phyloP scores from a whole-genome alignment of 2,888 invertebrate genomes.

The Drosophila formosana region DNA sequence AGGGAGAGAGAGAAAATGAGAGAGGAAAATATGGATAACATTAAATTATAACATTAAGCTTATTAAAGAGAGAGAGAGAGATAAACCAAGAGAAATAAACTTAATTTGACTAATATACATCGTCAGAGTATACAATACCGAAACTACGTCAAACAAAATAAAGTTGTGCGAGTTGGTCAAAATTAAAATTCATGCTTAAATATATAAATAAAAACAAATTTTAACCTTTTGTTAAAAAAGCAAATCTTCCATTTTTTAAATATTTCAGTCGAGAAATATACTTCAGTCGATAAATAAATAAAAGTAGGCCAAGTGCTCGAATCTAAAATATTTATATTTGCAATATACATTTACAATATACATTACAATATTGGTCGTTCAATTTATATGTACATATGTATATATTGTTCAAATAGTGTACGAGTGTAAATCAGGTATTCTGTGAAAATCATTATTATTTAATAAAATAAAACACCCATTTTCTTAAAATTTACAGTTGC shows the following conservation, averaged over 20 bases:
- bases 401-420: neutral
- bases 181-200: slow-evolving; percentile 6
- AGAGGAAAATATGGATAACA: neutral
- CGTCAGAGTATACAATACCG: neutral
- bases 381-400: neutral
- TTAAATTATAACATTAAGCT: neutral
- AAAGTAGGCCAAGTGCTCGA: neutral
- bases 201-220: neutral
- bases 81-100: neutral
- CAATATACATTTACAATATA: too few relatives aligned
- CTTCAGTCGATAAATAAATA: neutral
- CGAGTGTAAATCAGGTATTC: neutral
- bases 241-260: neutral
- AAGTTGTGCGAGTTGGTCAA: slow-evolving; percentile 29
- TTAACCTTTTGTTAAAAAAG: neutral
- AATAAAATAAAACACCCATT: neutral
- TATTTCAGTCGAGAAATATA: too few relatives aligned
- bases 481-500: neutral
- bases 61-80: slow-evolving; percentile 8
- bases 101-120: neutral
- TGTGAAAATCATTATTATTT: neutral
- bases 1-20: slow-evolving; percentile 3
- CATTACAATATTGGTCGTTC: too few relatives aligned
- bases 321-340: neutral
- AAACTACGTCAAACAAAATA: slow-evolving; percentile 1